phyloP scores from a whole-genome alignment of 2,113 vertebrate genomes.

The Myotis yumanensis region DNA sequence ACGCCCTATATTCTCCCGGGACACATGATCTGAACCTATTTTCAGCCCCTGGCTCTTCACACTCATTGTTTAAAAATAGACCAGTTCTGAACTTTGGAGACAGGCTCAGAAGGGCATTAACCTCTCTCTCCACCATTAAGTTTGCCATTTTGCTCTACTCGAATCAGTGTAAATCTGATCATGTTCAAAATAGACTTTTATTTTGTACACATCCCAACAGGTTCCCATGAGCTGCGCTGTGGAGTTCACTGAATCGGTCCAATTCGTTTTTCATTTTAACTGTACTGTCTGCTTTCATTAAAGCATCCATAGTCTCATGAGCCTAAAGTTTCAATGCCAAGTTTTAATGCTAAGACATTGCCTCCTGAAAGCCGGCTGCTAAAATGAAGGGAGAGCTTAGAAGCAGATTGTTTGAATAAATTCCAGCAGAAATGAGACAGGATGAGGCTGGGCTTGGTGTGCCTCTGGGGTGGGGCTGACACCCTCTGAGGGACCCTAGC shows the following conservation, averaged over 20 bases:
- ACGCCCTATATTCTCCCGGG: slow-evolving; percentile 83
- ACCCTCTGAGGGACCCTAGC: neutral
- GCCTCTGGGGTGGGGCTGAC: neutral
- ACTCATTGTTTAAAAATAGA: slow-evolving; percentile 86
- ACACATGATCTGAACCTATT: slow-evolving; percentile 87
- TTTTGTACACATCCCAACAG: slow-evolving; percentile 42
- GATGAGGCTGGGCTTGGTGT: neutral
- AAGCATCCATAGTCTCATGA: neutral
- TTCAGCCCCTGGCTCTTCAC: slow-evolving; percentile 82
- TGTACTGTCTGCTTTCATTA: neutral
- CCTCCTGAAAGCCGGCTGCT: slow-evolving; percentile 20
- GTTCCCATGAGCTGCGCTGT: neutral
- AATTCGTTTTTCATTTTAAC: slow-evolving; percentile 57
- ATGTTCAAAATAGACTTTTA: slow-evolving; percentile 60
- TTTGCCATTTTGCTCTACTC: slow-evolving; percentile 75
- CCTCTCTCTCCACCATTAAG: slow-evolving; percentile 81
- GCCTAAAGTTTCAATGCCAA: slow-evolving; percentile 52
- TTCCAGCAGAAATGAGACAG: slow-evolving; percentile 8
- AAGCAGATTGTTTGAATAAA: neutral
- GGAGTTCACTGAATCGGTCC: neutral
- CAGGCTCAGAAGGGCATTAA: slow-evolving; percentile 84
- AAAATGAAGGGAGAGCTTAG: slow-evolving; percentile 4
- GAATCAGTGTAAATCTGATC: slow-evolving; percentile 66
- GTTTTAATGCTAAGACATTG: neutral
- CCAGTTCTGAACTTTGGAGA: slow-evolving; percentile 85